Conservation (phyloP, 2,888 invertebrate genomes). For the Erannis defoliaria region DNA sequence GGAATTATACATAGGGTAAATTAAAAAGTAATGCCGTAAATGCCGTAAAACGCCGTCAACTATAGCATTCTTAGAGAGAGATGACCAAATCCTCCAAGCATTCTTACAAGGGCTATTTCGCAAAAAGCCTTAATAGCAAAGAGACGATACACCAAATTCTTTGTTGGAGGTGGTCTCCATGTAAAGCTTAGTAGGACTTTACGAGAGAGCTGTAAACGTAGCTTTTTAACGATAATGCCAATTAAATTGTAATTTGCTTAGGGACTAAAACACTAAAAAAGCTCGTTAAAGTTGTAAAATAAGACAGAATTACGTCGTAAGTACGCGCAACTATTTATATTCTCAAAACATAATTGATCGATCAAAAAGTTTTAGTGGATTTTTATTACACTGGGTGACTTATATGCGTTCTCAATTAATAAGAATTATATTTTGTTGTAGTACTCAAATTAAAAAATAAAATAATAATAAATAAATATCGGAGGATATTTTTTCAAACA, state of each 20-base stretch:
- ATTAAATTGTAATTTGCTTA: slow-evolving; percentile 50
- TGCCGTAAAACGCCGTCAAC: too few species aligned
- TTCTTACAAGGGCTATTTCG: too few species aligned
- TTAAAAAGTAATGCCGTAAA: too few species aligned
- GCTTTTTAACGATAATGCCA: slow-evolving; percentile 64
- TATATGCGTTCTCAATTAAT: not conserved
- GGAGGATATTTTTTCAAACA: too few species aligned
- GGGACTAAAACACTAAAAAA: slow-evolving; percentile 30
- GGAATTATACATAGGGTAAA: too few species aligned
- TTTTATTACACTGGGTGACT: not conserved
- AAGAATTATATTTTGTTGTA: not conserved
- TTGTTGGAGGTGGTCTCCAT: slow-evolving; percentile 76
- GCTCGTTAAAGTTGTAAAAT: slow-evolving; percentile 20
- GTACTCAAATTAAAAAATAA: not conserved
- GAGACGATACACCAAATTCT: too few species aligned
- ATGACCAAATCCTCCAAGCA: too few species aligned
- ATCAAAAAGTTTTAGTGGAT: slow-evolving; percentile 20
- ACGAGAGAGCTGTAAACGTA: slow-evolving; percentile 63
- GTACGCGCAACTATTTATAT: slow-evolving; percentile 30
- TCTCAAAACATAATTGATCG: slow-evolving; percentile 24
- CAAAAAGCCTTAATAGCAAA: not conserved
- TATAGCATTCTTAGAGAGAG: too few species aligned
- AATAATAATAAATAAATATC: too few species aligned
- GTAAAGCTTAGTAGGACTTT: slow-evolving; percentile 56
- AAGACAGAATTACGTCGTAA: slow-evolving; percentile 14